These are phyloP conservation scores for Coluber constrictor DNA, from an alignment of 2,797 vertebrate genomes.

Conservation along the genomic window DNA sequence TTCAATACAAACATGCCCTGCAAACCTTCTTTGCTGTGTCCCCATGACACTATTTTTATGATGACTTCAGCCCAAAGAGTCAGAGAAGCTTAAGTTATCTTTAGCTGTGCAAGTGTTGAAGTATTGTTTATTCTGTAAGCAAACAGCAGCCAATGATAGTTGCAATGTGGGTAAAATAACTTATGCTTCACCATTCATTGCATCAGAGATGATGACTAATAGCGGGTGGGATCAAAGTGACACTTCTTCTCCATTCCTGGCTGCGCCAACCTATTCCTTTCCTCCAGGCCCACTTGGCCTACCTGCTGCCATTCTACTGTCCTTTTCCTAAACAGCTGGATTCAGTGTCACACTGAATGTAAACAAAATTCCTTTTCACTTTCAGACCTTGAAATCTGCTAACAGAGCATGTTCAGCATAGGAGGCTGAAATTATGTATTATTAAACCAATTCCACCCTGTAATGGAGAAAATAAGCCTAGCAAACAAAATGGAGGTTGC, in stretches of 20 bases:
- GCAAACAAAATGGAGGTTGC: neutral
- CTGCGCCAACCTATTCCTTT: neutral
- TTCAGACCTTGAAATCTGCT: neutral
- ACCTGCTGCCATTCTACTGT: neutral
- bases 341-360: neutral
- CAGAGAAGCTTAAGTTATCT: neutral
- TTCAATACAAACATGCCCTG: neutral
- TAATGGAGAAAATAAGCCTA: neutral
- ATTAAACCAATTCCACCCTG: neutral
- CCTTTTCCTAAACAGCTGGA: neutral
- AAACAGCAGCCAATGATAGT: neutral
- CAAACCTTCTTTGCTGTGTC: neutral
- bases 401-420: neutral
- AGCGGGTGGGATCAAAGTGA: neutral
- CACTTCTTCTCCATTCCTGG: neutral
- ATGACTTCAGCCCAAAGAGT: neutral
- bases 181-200: neutral
- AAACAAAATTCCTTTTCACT: neutral
- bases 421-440: neutral
- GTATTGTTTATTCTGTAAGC: neutral
- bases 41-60: neutral
- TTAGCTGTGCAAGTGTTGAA: neutral
- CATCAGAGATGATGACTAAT: neutral
- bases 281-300: neutral
- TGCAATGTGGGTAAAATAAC: neutral